Evolutionary conservation across 2,888 invertebrate genomes (phyloP), one percentile per base, ranked within the genome.

Genomic region (Latrodectus hesperus): DNA sequence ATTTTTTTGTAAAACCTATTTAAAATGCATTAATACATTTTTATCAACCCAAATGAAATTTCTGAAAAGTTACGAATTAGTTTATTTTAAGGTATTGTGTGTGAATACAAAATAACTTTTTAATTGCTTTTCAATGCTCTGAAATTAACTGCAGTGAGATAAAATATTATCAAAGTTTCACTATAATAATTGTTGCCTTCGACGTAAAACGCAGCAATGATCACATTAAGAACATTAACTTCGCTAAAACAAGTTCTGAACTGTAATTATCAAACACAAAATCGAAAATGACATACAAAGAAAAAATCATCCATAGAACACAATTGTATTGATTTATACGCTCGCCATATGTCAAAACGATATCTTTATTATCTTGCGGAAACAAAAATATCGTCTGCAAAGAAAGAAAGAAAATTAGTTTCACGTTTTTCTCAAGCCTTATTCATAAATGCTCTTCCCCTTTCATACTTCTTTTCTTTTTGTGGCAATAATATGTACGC

Each of bases 351-450:
- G 77, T 72, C 76, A 72, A 65, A 71, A 77, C 84, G 77, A 84
- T 77, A 84, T 84, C 84, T 84, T 72, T 84, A 84, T 84, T 77
- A 81, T 67, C 11, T 16, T 55, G 16, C 3, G 16, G 55, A 55
- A 16, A 55, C 11, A 55, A 55, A 55, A 55, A 55, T 14, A 55
- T 55, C 3, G 55, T 55, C 16, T 55, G 55, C 55, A 3, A 55
- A 16, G 16, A 55, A 14, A 55, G 16, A 55, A 55, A 55, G 11
- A 16, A 55, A 55, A 55, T 55, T 55, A 55, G 55, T 55, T 55
- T 16, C 55, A 16, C 55, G 16, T 55, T 55, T 55, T 55, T 16
- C 16, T 14, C 16, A 22, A 22, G 55, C 12, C 11, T 14, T 16
- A 5, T 55, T 55, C 16, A 55, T 55, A 55, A 55, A 55, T 55